These are phyloP conservation scores for Acanthurus lineatus DNA, from an alignment of 2,797 vertebrate genomes.

Conservation along the genomic window DNA sequence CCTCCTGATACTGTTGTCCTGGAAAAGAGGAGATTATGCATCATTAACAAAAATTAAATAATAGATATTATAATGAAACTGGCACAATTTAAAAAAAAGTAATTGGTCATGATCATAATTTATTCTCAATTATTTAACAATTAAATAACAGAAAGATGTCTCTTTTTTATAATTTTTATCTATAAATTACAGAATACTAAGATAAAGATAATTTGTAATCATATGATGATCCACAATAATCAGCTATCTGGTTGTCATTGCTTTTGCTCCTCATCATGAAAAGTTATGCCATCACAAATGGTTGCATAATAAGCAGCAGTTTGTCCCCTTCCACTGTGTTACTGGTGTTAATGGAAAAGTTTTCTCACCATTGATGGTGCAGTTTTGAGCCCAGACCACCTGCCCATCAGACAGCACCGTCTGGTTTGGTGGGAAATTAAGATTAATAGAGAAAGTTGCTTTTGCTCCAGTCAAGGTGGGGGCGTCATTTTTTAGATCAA, in stretches of 20 bases:
- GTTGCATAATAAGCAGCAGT: not conserved
- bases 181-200: too few relatives aligned
- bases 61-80: not conserved
- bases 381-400: constrained; percentile 90
- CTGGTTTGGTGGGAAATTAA: constrained; percentile 91
- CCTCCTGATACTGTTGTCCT: constrained; percentile 86
- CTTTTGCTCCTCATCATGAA: not conserved
- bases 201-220: not conserved
- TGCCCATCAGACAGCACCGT: constrained; percentile 86
- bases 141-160: not conserved
- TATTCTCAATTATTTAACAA: not conserved
- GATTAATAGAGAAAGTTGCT: constrained; percentile 89
- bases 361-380: constrained; percentile 79
- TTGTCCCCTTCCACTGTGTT: not conserved
- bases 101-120: not conserved
- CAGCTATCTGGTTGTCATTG: not conserved
- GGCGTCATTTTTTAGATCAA: constrained; percentile 90
- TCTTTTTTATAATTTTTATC: not conserved
- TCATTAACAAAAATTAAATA: not conserved
- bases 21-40: constrained; percentile 31
- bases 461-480: constrained; percentile 92
- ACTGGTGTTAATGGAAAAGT: not conserved
- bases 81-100: not conserved
- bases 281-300: not conserved
- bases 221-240: not conserved